Percentiles rank a stretch among this genome's conserved stretches.
Evolutionary conservation across 2,888 invertebrate genomes (phyloP).

Genomic region (Apomyelois bistriatella): DNA sequence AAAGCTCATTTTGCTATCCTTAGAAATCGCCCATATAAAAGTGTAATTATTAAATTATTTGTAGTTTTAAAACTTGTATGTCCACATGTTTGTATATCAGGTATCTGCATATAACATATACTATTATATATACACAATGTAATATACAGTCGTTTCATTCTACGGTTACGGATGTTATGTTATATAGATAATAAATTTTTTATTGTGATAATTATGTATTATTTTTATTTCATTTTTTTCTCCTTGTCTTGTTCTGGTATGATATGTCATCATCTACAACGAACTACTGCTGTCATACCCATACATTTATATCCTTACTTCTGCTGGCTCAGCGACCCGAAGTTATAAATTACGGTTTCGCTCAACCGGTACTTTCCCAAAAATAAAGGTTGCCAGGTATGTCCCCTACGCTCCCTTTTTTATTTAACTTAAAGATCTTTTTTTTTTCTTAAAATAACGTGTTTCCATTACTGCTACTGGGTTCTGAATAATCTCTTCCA

Average conservation of each 20-base stretch:
- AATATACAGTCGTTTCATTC: slow-evolving; percentile 63
- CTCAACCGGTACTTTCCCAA: too few species aligned
- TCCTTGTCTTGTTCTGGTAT: neutral
- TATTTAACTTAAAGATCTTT: too few species aligned
- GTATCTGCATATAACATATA: slow-evolving; percentile 41
- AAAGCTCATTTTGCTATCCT: neutral
- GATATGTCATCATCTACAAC: neutral
- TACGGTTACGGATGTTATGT: slow-evolving; percentile 74
- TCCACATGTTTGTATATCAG: slow-evolving; percentile 21
- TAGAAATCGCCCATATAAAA: slow-evolving; percentile 6
- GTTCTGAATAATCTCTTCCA: too few species aligned
- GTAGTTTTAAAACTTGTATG: slow-evolving; percentile 12
- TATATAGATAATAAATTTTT: slow-evolving; percentile 77
- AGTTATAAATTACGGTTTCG: too few species aligned
- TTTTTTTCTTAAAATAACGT: too few species aligned
- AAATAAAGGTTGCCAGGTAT: too few species aligned
- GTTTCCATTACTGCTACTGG: too few species aligned
- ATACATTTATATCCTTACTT: too few species aligned
- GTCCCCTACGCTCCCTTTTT: too few species aligned
- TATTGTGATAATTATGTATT: slow-evolving; percentile 62
- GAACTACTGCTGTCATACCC: too few species aligned
- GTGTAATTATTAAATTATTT: slow-evolving; percentile 12
- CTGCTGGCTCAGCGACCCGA: too few species aligned
- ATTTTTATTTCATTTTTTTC: slow-evolving; percentile 22
- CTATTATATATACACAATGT: slow-evolving; percentile 47